Evolutionary conservation across 1,140 invertebrate genomes (phyloP), one percentile per base, ranked within the genome.

Genomic region (Drosophila cardini): DNA sequence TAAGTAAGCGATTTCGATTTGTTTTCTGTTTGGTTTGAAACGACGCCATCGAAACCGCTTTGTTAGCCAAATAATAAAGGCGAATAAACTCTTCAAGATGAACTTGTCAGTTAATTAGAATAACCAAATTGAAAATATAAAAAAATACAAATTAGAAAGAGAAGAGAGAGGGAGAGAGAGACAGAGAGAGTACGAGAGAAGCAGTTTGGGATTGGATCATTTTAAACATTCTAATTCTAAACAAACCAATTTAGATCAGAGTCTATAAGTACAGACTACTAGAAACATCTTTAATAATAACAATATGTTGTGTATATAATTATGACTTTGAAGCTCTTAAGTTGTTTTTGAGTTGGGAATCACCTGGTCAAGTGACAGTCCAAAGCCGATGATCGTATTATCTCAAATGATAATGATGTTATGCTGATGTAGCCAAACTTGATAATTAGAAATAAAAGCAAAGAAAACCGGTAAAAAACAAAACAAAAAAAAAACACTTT

Each of bases 21-120:
- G 6, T 68, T 68, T 26, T 26, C 21, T 26, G n/a, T 61, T 78
- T 69, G 57, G 48, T 79, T 79, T 56, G 30, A 57, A 78, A 82
- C 82, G 73, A 50, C 82, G 82, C 63, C 78, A 82, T 82, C 53
- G 43, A 82, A 87, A 85, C 82, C 71, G 82, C 82, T 87, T 82
- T 65, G 57, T 34, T 46, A 21, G 65, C 43, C 57, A 46, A 75
- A 63, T 57, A 60, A 16, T 57, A 60, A 16, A 75, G 86, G 86
- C 65, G 82, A 90, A 90, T 90, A 90, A 90, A 90, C 86, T 90
- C 80, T 83, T 86, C 86, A 90, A 90, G 86, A 77, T 86, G 52
- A 90, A 82, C 86, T 75, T 73, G 79, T 90, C 72, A 77, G 65
- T 71, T 80, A 65, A 76, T 67, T 78, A 84, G 67, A 71, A 72